Evolutionary conservation across 2,113 vertebrate genomes (phyloP), one percentile per base, ranked within the genome.

Genomic region (Casuarius casuarius): DNA sequence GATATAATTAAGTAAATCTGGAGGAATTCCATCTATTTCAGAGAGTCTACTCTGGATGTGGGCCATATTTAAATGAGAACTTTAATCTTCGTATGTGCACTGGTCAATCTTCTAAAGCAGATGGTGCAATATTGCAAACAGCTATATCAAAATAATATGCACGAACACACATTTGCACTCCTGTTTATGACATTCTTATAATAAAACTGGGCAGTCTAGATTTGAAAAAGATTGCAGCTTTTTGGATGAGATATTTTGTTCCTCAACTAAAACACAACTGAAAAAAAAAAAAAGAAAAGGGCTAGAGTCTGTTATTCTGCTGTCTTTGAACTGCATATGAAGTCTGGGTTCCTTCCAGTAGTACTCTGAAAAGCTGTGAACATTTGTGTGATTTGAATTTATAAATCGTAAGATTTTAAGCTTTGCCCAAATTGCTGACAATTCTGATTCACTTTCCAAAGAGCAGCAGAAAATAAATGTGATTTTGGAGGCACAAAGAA

Each of bases 311-410:
- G 48, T 96, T 94, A 81, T 95, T 87, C 71, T 95, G n/a, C 91
- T 94, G 73, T 96, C 95, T 95, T 97, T 93, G 87, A 97, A 59
- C 83, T 97, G 90, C 82, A 91, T 93, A 93, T 77, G 93, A 87
- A 96, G 22, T 89, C 94, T 96, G 94, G 86, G 87, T 63, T 96
- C 51, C 38, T 90, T 97, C 94, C 92, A 96, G 74, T 72, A 87
- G 80, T 91, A 89, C 88, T 87, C 93, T 95, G 67, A 87, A 94
- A 96, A 97, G 68, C 84, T 95, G 80, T 92, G 87, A 97, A 96
- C 97, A 97, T 97, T 97, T 98, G 97, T 95, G 82, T 48, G 90
- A 95, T 97, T 97, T 98, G 96, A 97, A 98, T 97, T 96, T 95
- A 75, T 88, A 95, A 95, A 89, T 96, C 84, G 63, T 89, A 80